A percentile compares a stretch with the other conserved stretches of the same genome.
Conservation (phyloP, 2,113 vertebrate species). For the Panthera tigris region DNA sequence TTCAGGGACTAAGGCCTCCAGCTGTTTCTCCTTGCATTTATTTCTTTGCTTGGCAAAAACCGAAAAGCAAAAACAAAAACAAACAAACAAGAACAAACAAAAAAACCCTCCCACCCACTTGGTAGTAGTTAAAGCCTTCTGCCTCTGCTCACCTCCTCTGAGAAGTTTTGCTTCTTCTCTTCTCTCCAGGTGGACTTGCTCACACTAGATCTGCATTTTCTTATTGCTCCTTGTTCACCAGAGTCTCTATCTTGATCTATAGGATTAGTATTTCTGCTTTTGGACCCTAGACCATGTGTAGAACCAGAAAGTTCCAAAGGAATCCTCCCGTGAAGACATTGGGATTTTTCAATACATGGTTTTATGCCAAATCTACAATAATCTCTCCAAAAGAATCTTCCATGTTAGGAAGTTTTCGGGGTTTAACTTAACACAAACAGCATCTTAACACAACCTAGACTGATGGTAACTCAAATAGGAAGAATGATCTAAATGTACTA, state of each 20-base stretch:
- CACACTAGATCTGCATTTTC: not conserved
- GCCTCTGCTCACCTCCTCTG: not conserved
- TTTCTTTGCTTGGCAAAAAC: not conserved
- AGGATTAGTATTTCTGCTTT: not conserved
- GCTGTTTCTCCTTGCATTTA: not conserved
- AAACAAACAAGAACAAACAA: no score
- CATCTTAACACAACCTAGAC: not conserved
- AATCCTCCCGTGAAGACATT: not conserved
- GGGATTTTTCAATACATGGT: not conserved
- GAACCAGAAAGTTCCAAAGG: not conserved
- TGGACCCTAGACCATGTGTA: not conserved
- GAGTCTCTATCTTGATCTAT: not conserved
- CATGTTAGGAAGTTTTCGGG: not conserved
- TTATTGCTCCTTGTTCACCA: not conserved
- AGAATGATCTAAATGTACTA: not conserved
- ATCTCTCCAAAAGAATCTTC: not conserved
- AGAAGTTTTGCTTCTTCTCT: not conserved
- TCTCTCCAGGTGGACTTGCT: not conserved
- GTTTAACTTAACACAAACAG: not conserved
- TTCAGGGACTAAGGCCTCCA: not conserved
- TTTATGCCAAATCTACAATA: conserved; percentile 1
- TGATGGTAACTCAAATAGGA: not conserved
- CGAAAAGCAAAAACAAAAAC: no score
- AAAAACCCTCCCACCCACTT: not conserved
- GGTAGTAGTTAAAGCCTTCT: not conserved